A percentile compares a stretch with the other conserved stretches of the same genome.
Conservation (phyloP, 2,888 invertebrate genomes). For the Lasius fuliginosus region DNA sequence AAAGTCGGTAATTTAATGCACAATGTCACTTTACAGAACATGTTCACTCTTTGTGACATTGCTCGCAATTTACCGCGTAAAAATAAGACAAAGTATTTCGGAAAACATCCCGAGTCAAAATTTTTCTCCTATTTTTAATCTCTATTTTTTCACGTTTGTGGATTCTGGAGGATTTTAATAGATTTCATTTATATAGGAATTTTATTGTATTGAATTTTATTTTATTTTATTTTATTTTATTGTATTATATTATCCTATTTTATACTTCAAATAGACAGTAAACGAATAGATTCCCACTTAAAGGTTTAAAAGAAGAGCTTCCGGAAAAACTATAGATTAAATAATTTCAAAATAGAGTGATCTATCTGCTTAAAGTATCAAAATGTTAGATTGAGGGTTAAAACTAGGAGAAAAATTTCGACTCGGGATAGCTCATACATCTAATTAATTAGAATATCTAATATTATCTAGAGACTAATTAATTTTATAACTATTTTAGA, state of each 20-base stretch:
- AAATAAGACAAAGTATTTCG: neutral
- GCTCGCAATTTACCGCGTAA: neutral
- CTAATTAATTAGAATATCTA: neutral
- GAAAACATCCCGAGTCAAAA: neutral
- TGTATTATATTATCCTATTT: neutral
- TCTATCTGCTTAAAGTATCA: neutral
- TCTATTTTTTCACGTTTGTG: neutral
- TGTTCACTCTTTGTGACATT: neutral
- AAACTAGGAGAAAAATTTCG: neutral
- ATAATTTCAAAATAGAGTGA: neutral
- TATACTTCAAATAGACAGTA: neutral
- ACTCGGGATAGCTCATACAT: neutral
- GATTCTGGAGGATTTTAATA: neutral
- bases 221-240: neutral
- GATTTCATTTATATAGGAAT: neutral
- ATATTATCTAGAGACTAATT: neutral
- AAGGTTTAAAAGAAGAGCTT: neutral
- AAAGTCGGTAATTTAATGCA: constrained; percentile 62
- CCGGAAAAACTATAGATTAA: neutral
- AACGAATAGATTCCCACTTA: neutral
- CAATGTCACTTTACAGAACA: neutral
- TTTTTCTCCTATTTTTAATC: neutral
- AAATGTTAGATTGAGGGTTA: neutral
- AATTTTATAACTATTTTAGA: neutral
- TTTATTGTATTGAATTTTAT: neutral